Evolutionary conservation across 2,888 invertebrate species (phyloP).

Genomic region (Ellobium chinense): DNA sequence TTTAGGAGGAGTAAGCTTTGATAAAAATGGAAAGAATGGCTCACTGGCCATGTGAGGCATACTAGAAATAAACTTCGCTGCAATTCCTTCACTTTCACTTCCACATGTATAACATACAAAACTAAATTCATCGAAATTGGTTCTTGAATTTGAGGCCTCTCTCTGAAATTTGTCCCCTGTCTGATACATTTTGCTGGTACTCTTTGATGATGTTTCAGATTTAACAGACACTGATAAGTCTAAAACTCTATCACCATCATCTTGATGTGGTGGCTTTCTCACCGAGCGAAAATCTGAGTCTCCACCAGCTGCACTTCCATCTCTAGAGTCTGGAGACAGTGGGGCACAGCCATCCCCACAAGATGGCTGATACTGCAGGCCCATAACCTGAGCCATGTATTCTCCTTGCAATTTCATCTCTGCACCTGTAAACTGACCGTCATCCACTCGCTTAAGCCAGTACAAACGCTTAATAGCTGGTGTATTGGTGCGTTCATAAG

Average conservation of each 20-base stretch:
- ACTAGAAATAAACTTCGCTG: constrained; percentile 88
- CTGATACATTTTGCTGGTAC: background rate
- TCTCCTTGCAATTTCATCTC: constrained; percentile 92
- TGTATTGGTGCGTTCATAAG: constrained; percentile 90
- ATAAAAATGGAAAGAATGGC: constrained; percentile 94
- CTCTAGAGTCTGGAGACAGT: constrained; percentile 48
- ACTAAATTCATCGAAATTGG: constrained; percentile 31
- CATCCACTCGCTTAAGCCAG: constrained; percentile 94
- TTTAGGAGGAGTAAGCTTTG: constrained; percentile 87
- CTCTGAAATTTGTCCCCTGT: background rate
- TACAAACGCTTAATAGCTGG: constrained; percentile 93
- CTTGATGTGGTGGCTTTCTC: constrained; percentile 4
- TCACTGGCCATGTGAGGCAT: constrained; percentile 87
- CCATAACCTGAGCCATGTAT: constrained; percentile 92
- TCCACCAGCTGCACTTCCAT: constrained; percentile 21
- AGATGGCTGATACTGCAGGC: constrained; percentile 72
- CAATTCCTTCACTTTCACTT: constrained; percentile 87
- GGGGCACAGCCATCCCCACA: constrained; percentile 52
- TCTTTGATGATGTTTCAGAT: background rate
- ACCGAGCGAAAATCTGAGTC: constrained; percentile 8
- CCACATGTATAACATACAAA: constrained; percentile 94
- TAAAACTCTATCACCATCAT: constrained; percentile 60
- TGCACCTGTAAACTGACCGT: constrained; percentile 87
- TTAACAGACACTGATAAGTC: constrained; percentile 65
- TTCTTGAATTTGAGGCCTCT: constrained; percentile 2